These are phyloP conservation scores for Yponomeuta sedellus DNA, from an alignment of 2,888 invertebrate species.

Conservation along the genomic window DNA sequence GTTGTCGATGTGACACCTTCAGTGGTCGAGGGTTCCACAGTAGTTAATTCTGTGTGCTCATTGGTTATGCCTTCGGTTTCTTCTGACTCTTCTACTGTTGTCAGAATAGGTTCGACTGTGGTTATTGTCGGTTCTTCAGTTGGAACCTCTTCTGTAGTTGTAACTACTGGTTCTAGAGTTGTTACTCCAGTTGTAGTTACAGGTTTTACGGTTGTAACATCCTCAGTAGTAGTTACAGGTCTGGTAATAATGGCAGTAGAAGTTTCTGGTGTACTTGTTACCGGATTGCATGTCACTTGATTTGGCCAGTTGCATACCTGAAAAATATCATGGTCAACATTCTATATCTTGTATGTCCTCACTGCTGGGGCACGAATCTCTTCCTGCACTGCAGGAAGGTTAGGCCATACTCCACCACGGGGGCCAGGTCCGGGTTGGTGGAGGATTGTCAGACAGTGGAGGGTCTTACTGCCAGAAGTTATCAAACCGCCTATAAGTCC, in stretches of 20 bases:
- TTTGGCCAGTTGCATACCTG: slow-evolving; percentile 33
- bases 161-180: slow-evolving; percentile 11
- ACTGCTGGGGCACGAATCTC: too few relatives aligned
- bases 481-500: too few relatives aligned
- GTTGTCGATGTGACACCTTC: not conserved
- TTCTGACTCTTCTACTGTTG: not conserved
- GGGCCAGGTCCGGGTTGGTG: too few relatives aligned
- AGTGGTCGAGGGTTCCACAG: not conserved
- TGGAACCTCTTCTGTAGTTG: slow-evolving; percentile 5
- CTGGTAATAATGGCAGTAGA: slow-evolving; percentile 19
- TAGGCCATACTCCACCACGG: too few relatives aligned
- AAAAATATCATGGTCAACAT: not conserved
- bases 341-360: too few relatives aligned
- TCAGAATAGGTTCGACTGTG: not conserved
- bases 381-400: too few relatives aligned
- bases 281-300: slow-evolving; percentile 23
- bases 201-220: slow-evolving; percentile 15
- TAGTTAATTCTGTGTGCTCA: not conserved
- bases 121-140: slow-evolving; percentile 12
- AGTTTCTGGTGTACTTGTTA: slow-evolving; percentile 6
- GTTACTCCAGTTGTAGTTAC: not conserved
- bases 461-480: too few relatives aligned
- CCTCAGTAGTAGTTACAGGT: slow-evolving; percentile 16
- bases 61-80: not conserved
- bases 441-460: too few relatives aligned